Conservation (phyloP, 2,797 vertebrate species). For the Avahi laniger region DNA sequence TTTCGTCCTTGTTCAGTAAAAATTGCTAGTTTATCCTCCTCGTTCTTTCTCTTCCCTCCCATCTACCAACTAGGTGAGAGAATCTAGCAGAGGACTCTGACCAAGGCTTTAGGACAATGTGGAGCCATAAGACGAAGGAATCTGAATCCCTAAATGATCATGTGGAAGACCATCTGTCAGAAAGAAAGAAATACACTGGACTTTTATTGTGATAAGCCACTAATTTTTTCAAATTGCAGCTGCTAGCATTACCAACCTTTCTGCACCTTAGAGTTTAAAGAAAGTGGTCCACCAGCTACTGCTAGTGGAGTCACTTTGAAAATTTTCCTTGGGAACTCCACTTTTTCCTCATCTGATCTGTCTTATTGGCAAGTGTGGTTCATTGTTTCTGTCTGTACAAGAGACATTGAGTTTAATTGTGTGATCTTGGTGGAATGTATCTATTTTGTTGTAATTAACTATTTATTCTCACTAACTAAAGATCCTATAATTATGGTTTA, state of each 20-base stretch:
- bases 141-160: background rate
- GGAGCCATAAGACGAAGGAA: background rate
- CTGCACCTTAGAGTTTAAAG: slow-evolving; percentile 7
- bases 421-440: background rate
- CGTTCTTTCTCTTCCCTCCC: background rate
- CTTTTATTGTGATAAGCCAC: slow-evolving; percentile 22
- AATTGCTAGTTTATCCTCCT: background rate
- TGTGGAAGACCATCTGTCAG: background rate
- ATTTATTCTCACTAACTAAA: background rate
- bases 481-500: background rate
- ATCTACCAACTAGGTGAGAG: background rate
- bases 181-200: background rate
- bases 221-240: slow-evolving; percentile 5
- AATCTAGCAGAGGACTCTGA: background rate
- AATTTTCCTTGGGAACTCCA: background rate
- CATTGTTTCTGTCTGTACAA: background rate
- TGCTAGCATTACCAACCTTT: background rate
- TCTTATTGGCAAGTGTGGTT: background rate
- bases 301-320: background rate
- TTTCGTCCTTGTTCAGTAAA: background rate
- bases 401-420: background rate
- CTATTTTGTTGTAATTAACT: background rate
- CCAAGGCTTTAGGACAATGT: background rate
- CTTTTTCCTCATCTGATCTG: background rate
- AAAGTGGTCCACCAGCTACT: background rate